Conservation (phyloP, 2,113 vertebrate species). For the Ptychochromis oligacanthus region DNA sequence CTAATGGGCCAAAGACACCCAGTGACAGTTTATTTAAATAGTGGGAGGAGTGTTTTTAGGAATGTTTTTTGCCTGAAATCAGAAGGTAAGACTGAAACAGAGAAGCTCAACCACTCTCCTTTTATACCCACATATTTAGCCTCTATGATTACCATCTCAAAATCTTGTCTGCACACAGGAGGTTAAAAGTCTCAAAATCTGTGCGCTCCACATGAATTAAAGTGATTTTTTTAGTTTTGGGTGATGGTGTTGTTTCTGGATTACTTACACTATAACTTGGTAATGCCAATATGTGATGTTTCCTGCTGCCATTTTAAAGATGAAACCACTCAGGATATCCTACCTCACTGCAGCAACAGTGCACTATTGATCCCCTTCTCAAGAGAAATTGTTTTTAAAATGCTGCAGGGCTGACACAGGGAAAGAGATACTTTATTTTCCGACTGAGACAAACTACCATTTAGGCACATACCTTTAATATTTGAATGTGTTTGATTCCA, state of each 20-base stretch:
- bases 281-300: neutral
- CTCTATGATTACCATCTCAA: too few relatives aligned
- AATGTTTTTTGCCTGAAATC: neutral
- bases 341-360: conserved; percentile 2
- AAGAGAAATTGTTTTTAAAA: conserved; percentile 21
- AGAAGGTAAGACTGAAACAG: neutral
- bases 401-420: neutral
- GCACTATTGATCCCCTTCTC: conserved; percentile 2
- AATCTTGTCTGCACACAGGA: too few relatives aligned
- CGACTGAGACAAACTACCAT: neutral
- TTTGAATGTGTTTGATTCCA: neutral
- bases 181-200: neutral
- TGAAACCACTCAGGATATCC: neutral
- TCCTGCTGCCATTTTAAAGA: conserved; percentile 13
- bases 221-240: neutral
- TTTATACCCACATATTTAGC: too few relatives aligned
- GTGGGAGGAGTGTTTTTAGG: neutral
- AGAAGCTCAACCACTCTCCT: too few relatives aligned
- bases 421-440: conserved; percentile 3
- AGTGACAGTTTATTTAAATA: neutral
- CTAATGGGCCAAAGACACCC: conserved; percentile 10
- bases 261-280: neutral
- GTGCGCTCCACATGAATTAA: neutral
- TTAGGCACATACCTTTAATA: neutral
- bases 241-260: neutral